Percentiles rank a stretch among this genome's conserved stretches.
Evolutionary conservation across 2,888 invertebrate genomes (phyloP).

Genomic region (Lamellibrachia columna): DNA sequence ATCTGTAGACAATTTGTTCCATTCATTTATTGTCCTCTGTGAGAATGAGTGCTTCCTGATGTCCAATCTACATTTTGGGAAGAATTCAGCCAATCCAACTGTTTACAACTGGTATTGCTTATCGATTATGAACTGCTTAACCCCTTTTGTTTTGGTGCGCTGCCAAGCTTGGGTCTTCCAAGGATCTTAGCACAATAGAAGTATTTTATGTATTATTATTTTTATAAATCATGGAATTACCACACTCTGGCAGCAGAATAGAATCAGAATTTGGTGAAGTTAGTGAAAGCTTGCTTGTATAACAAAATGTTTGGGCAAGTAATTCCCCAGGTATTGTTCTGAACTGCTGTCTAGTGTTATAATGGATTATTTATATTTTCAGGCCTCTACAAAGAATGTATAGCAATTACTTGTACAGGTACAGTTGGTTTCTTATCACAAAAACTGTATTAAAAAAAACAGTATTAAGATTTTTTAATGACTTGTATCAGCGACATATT

Average conservation of each 20-base stretch:
- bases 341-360: background rate
- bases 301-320: background rate
- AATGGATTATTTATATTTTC: background rate
- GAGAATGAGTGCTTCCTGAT: no score
- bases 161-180: no score
- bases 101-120: no score
- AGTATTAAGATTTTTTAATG: background rate
- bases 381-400: background rate
- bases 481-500: background rate
- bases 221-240: no score
- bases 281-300: background rate
- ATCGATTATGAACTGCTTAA: no score
- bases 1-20: no score
- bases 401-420: constrained; percentile 4
- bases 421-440: background rate
- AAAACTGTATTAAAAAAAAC: background rate
- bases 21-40: no score
- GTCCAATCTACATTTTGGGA: no score
- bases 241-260: background rate
- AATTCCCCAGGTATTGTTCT: background rate
- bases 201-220: no score
- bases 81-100: no score
- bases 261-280: background rate
- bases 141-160: no score
- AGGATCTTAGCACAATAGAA: no score